phyloP scores from a whole-genome alignment of 2,113 vertebrate genomes.

The Lophotis ruficrista region DNA sequence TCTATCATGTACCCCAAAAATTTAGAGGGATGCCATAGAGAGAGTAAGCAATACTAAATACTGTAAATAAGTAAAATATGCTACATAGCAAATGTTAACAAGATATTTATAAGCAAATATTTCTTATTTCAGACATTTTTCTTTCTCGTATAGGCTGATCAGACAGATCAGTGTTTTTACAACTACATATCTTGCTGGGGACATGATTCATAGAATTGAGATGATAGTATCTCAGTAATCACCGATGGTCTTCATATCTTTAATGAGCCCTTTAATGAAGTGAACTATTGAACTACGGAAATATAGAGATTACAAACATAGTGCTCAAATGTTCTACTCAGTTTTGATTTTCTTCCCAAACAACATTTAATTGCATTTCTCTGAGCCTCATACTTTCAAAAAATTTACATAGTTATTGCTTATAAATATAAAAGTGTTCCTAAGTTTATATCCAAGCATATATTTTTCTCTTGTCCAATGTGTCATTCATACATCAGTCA shows the following conservation, averaged over 20 bases:
- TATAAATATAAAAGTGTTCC: neutral
- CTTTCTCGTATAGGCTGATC: neutral
- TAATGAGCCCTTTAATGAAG: neutral
- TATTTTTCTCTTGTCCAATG: neutral
- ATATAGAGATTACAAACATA: neutral
- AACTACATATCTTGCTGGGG: neutral
- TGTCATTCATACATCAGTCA: neutral
- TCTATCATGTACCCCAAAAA: neutral
- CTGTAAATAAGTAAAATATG: neutral
- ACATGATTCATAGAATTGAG: neutral
- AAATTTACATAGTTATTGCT: neutral
- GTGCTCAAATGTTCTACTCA: neutral
- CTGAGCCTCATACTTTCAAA: neutral
- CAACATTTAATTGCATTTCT: neutral
- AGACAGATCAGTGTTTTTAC: neutral
- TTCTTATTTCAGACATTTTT: neutral
- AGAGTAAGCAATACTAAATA: neutral
- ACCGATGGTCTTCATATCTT: neutral
- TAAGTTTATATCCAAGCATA: neutral
- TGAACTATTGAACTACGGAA: neutral
- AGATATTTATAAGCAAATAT: neutral
- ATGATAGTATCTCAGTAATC: slow-evolving; percentile 15
- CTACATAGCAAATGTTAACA: neutral
- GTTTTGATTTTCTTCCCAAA: neutral
- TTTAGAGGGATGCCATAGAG: neutral